Evolutionary conservation across 2,888 invertebrate genomes (phyloP).

Genomic region (Sympetrum striolatum): DNA sequence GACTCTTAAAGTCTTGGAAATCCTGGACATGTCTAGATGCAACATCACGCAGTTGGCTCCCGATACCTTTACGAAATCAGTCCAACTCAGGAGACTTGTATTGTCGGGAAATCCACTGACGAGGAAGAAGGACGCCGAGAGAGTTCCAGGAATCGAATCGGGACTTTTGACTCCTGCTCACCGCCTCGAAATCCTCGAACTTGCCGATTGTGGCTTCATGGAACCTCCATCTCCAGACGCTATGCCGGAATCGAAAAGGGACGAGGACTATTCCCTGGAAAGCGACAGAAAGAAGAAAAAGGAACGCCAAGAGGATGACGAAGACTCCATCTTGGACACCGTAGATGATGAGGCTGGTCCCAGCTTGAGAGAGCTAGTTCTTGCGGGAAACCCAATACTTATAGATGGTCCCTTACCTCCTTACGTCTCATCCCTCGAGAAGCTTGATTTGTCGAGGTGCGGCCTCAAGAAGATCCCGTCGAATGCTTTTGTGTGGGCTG

Average conservation of each 20-base stretch:
- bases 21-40: constrained; percentile 77
- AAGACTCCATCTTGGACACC: constrained; percentile 9
- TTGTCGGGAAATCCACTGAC: constrained; percentile 73
- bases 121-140: background rate
- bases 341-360: constrained; percentile 3
- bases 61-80: constrained; percentile 73
- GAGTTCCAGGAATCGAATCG: background rate
- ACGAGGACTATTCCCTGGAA: background rate
- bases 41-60: constrained; percentile 71
- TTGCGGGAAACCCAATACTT: background rate
- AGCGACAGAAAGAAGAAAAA: constrained; percentile 14
- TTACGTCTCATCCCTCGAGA: background rate
- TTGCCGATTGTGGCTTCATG: background rate
- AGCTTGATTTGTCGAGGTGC: constrained; percentile 21
- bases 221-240: constrained; percentile 3
- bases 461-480: background rate
- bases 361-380: background rate
- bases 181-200: background rate
- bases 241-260: background rate
- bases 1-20: constrained; percentile 69
- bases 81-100: constrained; percentile 69
- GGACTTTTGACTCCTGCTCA: background rate
- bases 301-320: constrained; percentile 6
- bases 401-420: constrained; percentile 1
- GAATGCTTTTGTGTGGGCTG: background rate